Evolutionary conservation across 2,797 vertebrate species (phyloP).

Genomic region (Allobates femoralis): DNA sequence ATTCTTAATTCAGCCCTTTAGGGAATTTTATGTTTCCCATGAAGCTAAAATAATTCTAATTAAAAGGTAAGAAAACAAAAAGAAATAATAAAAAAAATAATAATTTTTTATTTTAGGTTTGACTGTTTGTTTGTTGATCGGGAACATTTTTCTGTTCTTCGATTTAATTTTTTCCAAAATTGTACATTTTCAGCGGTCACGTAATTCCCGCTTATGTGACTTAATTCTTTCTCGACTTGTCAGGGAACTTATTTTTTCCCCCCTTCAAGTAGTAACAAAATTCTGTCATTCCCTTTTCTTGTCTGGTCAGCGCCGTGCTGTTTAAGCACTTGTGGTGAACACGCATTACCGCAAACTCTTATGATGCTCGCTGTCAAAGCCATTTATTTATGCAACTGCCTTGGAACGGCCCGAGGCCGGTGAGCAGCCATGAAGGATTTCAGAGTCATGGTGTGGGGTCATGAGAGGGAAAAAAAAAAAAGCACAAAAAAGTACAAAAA

Average conservation of each 20-base stretch:
- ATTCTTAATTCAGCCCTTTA: constrained; percentile 22
- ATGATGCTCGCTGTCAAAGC: constrained; percentile 87
- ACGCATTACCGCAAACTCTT: constrained; percentile 81
- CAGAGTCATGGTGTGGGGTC: constrained; percentile 85
- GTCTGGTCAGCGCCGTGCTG: constrained; percentile 71
- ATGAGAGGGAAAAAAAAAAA: constrained; percentile 73
- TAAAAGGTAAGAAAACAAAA: constrained; percentile 62
- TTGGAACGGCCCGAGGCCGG: constrained; percentile 78
- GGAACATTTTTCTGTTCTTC: constrained; percentile 69
- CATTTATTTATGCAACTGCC: constrained; percentile 87
- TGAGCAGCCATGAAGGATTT: constrained; percentile 83
- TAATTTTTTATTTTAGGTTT: constrained; percentile 60
- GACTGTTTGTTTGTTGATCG: constrained; percentile 69
- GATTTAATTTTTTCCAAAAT: constrained; percentile 55
- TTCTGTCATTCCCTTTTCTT: constrained; percentile 72
- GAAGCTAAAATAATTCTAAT: constrained; percentile 62
- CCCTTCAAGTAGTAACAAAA: constrained; percentile 68
- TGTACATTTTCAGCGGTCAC: constrained; percentile 65
- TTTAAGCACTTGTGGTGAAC: constrained; percentile 76
- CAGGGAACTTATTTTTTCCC: constrained; percentile 76
- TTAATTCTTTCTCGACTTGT: constrained; percentile 81
- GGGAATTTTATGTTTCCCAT: constrained; percentile 66
- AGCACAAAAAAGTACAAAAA: background rate
- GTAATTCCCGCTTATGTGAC: constrained; percentile 80
- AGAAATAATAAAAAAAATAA: constrained; percentile 19